Conservation (phyloP, 2,888 invertebrate genomes). For the Odontocolon sp. region DNA sequence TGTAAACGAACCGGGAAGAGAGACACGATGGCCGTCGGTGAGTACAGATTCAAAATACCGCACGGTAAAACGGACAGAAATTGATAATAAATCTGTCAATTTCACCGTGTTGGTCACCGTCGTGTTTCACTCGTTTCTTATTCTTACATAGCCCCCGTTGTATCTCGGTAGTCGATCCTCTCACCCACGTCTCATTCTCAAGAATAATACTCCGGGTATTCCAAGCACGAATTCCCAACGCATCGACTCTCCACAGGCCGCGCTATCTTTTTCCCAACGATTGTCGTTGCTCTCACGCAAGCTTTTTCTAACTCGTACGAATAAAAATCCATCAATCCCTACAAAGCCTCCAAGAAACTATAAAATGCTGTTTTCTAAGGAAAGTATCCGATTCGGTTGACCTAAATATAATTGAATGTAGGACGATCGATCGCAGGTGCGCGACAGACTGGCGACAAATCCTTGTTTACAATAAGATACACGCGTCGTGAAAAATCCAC, state of each 20-base stretch:
- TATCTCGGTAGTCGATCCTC: conserved; percentile 47
- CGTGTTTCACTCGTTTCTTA: conserved; percentile 20
- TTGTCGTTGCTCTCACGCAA: conserved; percentile 29
- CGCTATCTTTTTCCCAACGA: conserved; percentile 58
- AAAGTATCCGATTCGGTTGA: conserved; percentile 17
- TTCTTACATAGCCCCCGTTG: conserved; percentile 10
- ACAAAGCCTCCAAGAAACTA: neutral
- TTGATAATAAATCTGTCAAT: neutral
- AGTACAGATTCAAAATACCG: conserved; percentile 27
- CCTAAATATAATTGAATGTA: conserved; percentile 36
- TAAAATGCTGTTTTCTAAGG: conserved; percentile 46
- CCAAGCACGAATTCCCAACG: conserved; percentile 51
- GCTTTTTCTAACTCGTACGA: conserved; percentile 5
- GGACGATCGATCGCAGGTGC: conserved; percentile 41
- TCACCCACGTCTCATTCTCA: conserved; percentile 20
- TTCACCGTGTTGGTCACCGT: neutral
- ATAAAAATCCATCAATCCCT: conserved; percentile 37
- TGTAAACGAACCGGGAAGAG: neutral
- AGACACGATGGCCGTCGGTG: conserved; percentile 48
- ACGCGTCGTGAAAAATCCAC: too few relatives aligned
- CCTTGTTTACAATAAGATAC: conserved; percentile 31
- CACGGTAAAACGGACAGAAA: neutral
- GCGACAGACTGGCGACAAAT: conserved; percentile 27
- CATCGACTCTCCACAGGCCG: conserved; percentile 35
- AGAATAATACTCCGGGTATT: conserved; percentile 41